Conservation (phyloP, 2,113 vertebrate species). For the Amia ocellicauda region DNA sequence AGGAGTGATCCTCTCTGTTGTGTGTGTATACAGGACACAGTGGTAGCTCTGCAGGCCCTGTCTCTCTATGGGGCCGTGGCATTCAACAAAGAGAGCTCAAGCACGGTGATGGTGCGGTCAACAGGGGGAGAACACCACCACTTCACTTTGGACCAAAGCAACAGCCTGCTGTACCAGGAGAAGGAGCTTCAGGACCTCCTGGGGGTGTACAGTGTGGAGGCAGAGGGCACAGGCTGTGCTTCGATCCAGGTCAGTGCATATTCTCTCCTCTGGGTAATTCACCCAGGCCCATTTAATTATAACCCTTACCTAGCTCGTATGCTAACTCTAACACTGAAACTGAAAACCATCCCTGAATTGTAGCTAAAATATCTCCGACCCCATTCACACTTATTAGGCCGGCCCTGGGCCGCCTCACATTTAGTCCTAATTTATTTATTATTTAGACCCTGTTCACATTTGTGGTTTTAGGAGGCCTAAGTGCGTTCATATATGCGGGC, state of each 20-base stretch:
- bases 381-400: too few species aligned
- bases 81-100: conserved; percentile 43
- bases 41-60: conserved; percentile 61
- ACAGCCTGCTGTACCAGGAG: conserved; percentile 78
- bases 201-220: conserved; percentile 50
- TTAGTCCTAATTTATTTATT: too few species aligned
- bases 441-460: too few species aligned
- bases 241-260: conserved; percentile 65
- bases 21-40: conserved; percentile 55
- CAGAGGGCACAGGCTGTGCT: conserved; percentile 59
- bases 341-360: too few species aligned
- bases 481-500: too few species aligned
- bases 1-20: too few species aligned
- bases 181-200: conserved; percentile 48
- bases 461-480: too few species aligned
- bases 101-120: conserved; percentile 49
- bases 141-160: conserved; percentile 67
- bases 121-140: conserved; percentile 37
- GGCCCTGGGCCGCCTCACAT: too few species aligned
- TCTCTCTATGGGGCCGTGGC: conserved; percentile 56
- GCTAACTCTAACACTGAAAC: too few species aligned
- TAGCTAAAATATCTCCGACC: too few species aligned
- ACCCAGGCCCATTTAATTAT: too few species aligned
- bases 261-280: background rate
- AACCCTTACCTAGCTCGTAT: too few species aligned